These are phyloP conservation scores for Poecilia gillii DNA, from an alignment of 2,797 vertebrate species.

Conservation along the genomic window DNA sequence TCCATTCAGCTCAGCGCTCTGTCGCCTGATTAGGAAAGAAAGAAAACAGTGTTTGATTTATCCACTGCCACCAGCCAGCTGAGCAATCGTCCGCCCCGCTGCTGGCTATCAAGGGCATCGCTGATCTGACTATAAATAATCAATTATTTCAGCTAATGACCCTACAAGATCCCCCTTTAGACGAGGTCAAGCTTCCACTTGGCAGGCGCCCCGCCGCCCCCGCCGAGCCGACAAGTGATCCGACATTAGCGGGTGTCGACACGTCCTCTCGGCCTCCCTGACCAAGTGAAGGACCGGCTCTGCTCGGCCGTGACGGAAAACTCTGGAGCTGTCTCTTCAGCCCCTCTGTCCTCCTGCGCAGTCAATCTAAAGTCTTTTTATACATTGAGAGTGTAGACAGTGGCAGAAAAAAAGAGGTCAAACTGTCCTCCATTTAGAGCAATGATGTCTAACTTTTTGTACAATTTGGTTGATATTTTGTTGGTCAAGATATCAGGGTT, in stretches of 20 bases:
- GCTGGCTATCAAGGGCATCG: slow-evolving; percentile 69
- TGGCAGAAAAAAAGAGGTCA: slow-evolving; percentile 27
- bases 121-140: slow-evolving; percentile 73
- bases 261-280: slow-evolving; percentile 42
- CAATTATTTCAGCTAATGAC: slow-evolving; percentile 75
- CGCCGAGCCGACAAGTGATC: slow-evolving; percentile 48
- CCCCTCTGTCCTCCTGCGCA: slow-evolving; percentile 20
- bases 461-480: too few species aligned
- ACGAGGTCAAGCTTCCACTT: slow-evolving; percentile 65
- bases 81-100: slow-evolving; percentile 37
- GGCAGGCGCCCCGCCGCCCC: slow-evolving; percentile 44
- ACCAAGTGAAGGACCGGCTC: slow-evolving; percentile 47
- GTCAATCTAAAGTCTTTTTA: slow-evolving; percentile 22
- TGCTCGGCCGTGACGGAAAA: slow-evolving; percentile 47
- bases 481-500: too few species aligned
- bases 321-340: slow-evolving; percentile 38
- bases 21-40: slow-evolving; percentile 51
- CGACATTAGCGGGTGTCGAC: slow-evolving; percentile 51
- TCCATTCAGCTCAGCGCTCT: slow-evolving; percentile 35
- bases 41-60: slow-evolving; percentile 66
- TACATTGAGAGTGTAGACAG: slow-evolving; percentile 6
- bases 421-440: slow-evolving; percentile 1
- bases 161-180: slow-evolving; percentile 63
- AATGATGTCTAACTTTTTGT: too few species aligned
- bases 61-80: slow-evolving; percentile 38